Evolutionary conservation across 2,888 invertebrate genomes (phyloP).

Genomic region (Acronicta psi): DNA sequence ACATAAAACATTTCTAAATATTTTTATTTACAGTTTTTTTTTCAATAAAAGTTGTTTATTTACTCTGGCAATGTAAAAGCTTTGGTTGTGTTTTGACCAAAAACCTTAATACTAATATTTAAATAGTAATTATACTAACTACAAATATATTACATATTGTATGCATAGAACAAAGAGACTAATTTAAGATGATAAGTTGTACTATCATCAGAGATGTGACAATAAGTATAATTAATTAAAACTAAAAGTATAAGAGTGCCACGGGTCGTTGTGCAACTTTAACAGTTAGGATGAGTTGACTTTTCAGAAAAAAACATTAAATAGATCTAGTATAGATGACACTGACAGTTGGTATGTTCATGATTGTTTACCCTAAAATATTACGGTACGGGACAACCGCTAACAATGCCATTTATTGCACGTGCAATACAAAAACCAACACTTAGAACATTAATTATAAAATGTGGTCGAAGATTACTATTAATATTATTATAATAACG

Average conservation of each 20-base stretch:
- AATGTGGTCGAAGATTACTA: too few relatives aligned
- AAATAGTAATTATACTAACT: conserved; percentile 52
- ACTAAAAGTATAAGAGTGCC: too few relatives aligned
- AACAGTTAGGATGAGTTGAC: too few relatives aligned
- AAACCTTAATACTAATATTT: conserved; percentile 26
- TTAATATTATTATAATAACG: too few relatives aligned
- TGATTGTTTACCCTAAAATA: too few relatives aligned
- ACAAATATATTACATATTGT: conserved; percentile 49
- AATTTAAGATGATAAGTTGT: conserved; percentile 6
- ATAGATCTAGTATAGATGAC: too few relatives aligned
- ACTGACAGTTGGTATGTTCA: too few relatives aligned
- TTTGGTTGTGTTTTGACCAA: conserved; percentile 56
- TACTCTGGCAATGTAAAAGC: conserved; percentile 56
- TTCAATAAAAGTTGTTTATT: conserved; percentile 35
- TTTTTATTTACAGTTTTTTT: conserved; percentile 38
- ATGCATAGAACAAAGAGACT: conserved; percentile 19
- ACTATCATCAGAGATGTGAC: too few relatives aligned
- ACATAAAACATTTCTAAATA: conserved; percentile 50
- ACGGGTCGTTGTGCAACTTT: too few relatives aligned
- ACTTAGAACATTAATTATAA: background rate
- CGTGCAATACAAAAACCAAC: background rate
- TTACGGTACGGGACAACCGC: too few relatives aligned
- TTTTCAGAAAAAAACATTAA: too few relatives aligned
- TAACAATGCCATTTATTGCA: background rate
- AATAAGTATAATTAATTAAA: too few relatives aligned